Base-by-base conservation (phyloP, 1,140 invertebrate species). In the Belonocnema kinseyi region DNA sequence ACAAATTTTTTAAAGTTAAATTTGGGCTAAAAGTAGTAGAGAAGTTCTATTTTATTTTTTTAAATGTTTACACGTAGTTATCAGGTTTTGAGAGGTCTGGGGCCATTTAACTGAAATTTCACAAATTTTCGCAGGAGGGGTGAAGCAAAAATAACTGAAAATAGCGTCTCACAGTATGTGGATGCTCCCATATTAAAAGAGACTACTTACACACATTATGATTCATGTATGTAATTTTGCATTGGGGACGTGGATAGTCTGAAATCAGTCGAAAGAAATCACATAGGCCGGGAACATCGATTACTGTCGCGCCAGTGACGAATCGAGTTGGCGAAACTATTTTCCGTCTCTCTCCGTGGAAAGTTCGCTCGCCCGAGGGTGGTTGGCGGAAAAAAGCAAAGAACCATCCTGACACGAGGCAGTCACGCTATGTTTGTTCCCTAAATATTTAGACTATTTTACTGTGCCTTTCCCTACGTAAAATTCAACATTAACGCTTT, bases 361-460 rank as follows among this genome's bases (percentile, higher is more conserved):
- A 66, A 16, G 33, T 33, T 66, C n/a, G 12, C 16, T 66, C 61
- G 26, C 61, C 61, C 61, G 14, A 3, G 58, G 58, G 58, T 13
- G 58, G 8, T 66, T 66, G 58, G n/a, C 14, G 16, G 21, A 26
- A 66, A 66, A 40, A 66, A 33, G 58, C 4, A 33, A 40, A 40
- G 40, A 26, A 66, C 12, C 17, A 56, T 1, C 21, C 14, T 33
- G 40, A 1, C 26, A n/a, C 26, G 40, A 26, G 21, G 14, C 21
- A n/a, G 12, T 21, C 40, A 13, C 19, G 21, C 71, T 79, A 40
- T 82, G 78, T 81, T 83, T 81, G 79, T 82, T 61, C 13, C 52
- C 73, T 79, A 82, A 82, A 82, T 82, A 82, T 82, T 82, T 73
- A 82, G 74, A 52, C 75, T 81, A 81, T 77, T 81, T 72, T 71